These are phyloP conservation scores for Thripadectes ignobilis DNA, from an alignment of 2,797 vertebrate genomes.

Conservation along the genomic window DNA sequence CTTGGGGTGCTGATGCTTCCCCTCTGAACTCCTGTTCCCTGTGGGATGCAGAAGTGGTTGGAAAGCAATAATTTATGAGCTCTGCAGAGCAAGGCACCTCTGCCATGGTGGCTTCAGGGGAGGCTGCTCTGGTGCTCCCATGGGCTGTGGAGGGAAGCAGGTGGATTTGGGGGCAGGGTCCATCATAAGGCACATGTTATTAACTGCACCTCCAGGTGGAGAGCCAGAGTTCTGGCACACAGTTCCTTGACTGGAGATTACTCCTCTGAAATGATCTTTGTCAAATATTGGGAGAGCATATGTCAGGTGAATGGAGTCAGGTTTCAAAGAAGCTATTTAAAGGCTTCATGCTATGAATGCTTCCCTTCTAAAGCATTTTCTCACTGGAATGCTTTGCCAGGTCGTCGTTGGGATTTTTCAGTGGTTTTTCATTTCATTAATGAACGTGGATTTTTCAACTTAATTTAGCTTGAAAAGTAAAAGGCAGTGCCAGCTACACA, in stretches of 20 bases:
- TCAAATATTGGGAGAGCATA: conserved; percentile 20
- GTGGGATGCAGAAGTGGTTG: neutral
- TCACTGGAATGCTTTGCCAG: neutral
- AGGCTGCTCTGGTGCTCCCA: neutral
- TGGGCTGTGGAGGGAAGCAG: neutral
- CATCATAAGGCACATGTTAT: neutral
- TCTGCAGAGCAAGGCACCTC: neutral
- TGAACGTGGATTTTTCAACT: neutral
- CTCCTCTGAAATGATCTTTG: conserved; percentile 28
- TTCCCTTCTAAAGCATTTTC: conserved; percentile 10
- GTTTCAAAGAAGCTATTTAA: conserved; percentile 39
- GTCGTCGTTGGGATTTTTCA: neutral
- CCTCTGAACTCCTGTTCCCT: neutral
- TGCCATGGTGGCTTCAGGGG: neutral
- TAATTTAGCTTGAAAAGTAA: neutral
- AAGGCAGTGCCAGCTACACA: neutral
- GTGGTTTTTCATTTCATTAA: neutral
- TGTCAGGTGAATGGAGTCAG: conserved; percentile 5
- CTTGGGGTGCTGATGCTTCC: neutral
- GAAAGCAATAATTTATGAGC: neutral
- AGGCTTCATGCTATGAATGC: neutral
- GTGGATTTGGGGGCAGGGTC: neutral
- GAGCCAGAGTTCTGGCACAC: neutral
- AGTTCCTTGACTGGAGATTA: neutral
- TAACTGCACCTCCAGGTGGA: neutral